These are phyloP conservation scores for Periophthalmodon schlosseri DNA, from an alignment of 2,113 vertebrate species.

Conservation along the genomic window DNA sequence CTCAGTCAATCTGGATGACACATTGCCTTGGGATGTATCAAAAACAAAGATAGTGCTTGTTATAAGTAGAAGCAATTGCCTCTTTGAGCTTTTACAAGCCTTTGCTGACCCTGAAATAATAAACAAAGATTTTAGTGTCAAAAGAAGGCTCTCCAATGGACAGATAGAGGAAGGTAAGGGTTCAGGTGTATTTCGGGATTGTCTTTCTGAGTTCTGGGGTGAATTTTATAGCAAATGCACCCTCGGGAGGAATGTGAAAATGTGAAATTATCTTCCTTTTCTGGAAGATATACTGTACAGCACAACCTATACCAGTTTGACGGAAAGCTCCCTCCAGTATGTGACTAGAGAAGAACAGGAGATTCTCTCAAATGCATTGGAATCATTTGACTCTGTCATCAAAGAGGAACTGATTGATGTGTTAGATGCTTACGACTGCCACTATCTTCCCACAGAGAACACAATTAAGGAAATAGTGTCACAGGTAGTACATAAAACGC, in stretches of 20 bases:
- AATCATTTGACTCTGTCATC: background rate
- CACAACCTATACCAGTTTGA: background rate
- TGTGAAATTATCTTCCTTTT: background rate
- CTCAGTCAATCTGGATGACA: background rate
- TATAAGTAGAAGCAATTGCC: background rate
- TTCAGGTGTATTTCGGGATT: background rate
- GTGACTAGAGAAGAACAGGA: background rate
- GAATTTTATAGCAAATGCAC: background rate
- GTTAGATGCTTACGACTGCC: background rate
- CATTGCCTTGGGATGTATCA: background rate
- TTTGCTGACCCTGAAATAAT: background rate
- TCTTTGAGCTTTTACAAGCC: background rate
- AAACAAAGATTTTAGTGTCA: background rate
- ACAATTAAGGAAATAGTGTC: background rate
- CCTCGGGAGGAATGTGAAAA: background rate
- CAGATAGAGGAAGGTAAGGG: background rate
- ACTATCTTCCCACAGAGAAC: background rate
- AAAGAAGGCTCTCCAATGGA: background rate
- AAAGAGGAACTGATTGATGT: background rate
- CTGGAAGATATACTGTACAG: background rate
- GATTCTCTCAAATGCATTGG: background rate
- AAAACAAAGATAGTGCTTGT: background rate
- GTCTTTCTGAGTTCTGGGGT: background rate
- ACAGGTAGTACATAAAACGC: background rate
- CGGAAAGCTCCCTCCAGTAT: background rate